Conservation (phyloP, 2,797 vertebrate genomes). For the Pterois miles region DNA sequence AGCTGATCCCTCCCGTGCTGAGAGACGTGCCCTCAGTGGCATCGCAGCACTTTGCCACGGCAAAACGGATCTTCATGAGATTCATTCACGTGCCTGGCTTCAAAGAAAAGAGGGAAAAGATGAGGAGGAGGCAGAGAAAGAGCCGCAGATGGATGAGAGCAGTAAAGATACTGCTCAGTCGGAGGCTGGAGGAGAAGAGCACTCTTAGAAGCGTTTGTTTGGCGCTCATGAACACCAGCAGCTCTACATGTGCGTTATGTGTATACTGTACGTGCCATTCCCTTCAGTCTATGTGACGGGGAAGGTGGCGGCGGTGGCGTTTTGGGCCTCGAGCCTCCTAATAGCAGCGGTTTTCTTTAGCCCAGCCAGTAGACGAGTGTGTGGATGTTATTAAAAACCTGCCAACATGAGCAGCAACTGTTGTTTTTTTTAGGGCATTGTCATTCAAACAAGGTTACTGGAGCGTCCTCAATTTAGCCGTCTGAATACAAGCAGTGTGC, state of each 20-base stretch:
- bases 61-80: constrained; percentile 14
- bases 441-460: background rate
- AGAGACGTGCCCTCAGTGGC: background rate
- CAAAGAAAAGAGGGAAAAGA: background rate
- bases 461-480: background rate
- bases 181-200: background rate
- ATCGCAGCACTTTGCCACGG: background rate
- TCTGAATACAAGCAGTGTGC: background rate
- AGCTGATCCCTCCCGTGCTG: constrained; percentile 22
- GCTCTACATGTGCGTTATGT: constrained; percentile 4
- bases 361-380: background rate
- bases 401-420: constrained; percentile 12
- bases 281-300: too few species aligned
- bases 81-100: constrained; percentile 16
- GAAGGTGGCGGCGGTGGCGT: accelerated
- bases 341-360: background rate
- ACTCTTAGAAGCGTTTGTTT: constrained; percentile 28
- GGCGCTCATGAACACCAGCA: constrained; percentile 5
- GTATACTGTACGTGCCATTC: background rate
- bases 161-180: constrained; percentile 22
- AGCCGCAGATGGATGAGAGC: background rate
- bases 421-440: constrained; percentile 6
- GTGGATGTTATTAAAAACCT: constrained; percentile 35
- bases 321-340: background rate
- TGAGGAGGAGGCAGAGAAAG: background rate